A percentile compares a stretch with the other conserved stretches of the same genome.
These are phyloP conservation scores for Drosophila sulfurigaster DNA, from an alignment of 1,140 invertebrate genomes.

Conservation along the genomic window DNA sequence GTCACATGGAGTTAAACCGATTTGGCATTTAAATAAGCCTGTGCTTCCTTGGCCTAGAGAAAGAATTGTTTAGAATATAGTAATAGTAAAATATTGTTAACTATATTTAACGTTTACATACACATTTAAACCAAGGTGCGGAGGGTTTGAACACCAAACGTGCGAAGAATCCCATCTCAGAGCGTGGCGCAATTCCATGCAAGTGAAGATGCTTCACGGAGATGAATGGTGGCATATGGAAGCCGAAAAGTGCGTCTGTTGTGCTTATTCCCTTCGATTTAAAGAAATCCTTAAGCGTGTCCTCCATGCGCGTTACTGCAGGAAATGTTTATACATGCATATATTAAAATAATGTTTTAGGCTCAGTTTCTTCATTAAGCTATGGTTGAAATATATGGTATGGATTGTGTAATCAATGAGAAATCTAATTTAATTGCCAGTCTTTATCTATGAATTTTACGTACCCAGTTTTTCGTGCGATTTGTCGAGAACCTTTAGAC, in stretches of 20 bases:
- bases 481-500: constrained; percentile 89
- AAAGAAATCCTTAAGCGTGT: constrained; percentile 43
- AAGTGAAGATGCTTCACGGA: constrained; percentile 94
- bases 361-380: too few relatives aligned
- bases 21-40: constrained; percentile 7
- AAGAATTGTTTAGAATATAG: not conserved
- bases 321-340: not conserved
- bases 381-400: too few relatives aligned
- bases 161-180: constrained; percentile 90
- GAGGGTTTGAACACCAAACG: constrained; percentile 90
- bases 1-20: not conserved
- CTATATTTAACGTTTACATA: constrained; percentile 85
- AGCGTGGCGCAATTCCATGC: constrained; percentile 93
- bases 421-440: not conserved
- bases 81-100: not conserved
- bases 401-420: too few relatives aligned
- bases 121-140: constrained; percentile 93
- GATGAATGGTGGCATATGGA: constrained; percentile 96
- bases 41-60: constrained; percentile 4
- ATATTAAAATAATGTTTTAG: not conserved
- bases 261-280: constrained; percentile 85
- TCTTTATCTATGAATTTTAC: not conserved
- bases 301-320: constrained; percentile 40
- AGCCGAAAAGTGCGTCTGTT: constrained; percentile 90
- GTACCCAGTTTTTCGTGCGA: constrained; percentile 89